phyloP scores from a whole-genome alignment of 2,888 invertebrate species.

The Adelognathus sp. region DNA sequence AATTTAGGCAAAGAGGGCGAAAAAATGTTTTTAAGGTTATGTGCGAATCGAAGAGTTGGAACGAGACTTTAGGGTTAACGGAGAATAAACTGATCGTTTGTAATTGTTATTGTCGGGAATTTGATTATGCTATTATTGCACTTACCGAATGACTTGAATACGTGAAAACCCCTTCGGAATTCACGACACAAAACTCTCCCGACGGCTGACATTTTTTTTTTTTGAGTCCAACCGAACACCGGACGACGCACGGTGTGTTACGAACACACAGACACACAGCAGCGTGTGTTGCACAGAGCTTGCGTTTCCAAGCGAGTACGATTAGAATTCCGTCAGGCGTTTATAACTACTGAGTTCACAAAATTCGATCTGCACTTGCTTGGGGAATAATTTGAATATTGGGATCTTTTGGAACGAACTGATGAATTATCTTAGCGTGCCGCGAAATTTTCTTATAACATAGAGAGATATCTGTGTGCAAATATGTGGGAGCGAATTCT shows the following conservation, averaged over 20 bases:
- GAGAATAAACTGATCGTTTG: neutral
- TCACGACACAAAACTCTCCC: constrained; percentile 60
- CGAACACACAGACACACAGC: too few species aligned
- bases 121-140: neutral
- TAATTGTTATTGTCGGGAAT: neutral
- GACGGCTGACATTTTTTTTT: constrained; percentile 65
- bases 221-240: neutral
- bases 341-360: too few species aligned
- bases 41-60: neutral
- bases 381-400: too few species aligned
- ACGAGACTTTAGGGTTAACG: neutral
- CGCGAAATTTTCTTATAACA: too few species aligned
- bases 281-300: too few species aligned
- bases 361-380: too few species aligned
- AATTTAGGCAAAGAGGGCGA: neutral
- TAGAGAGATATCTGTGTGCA: too few species aligned
- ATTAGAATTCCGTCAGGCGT: too few species aligned
- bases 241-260: neutral
- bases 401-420: too few species aligned
- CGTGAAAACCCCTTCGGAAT: constrained; percentile 57
- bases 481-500: too few species aligned
- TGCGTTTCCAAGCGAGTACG: too few species aligned
- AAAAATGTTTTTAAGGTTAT: neutral
- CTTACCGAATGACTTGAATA: constrained; percentile 61
- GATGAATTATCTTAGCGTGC: too few species aligned